Percentiles rank a stretch among this genome's conserved stretches.
phyloP scores from a whole-genome alignment of 1,140 invertebrate genomes.

The Drosophila trapezifrons region DNA sequence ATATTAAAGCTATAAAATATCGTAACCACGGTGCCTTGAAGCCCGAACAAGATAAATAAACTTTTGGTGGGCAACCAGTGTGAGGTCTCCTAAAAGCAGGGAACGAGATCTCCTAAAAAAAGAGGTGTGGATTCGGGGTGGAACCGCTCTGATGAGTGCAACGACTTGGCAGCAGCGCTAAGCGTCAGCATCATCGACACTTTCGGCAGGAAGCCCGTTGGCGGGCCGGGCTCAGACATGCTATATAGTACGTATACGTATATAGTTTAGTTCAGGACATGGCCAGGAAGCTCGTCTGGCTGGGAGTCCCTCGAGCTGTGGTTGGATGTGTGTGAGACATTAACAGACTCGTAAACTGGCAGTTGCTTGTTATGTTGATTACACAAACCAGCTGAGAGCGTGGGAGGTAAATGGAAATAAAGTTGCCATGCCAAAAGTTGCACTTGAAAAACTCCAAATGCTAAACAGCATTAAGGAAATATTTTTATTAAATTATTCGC shows the following conservation, averaged over 20 bases:
- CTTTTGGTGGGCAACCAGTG: slow-evolving; percentile 29
- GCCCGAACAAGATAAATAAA: slow-evolving; percentile 71
- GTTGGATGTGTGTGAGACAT: slow-evolving; percentile 55
- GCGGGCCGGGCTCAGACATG: slow-evolving; percentile 60
- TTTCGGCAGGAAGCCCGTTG: slow-evolving; percentile 73
- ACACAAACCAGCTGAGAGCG: slow-evolving; percentile 54
- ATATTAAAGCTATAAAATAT: not conserved
- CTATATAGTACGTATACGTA: slow-evolving; percentile 15
- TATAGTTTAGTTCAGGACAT: slow-evolving; percentile 44
- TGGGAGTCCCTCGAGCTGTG: slow-evolving; percentile 38
- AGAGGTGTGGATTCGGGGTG: not conserved
- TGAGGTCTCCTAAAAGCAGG: not conserved
- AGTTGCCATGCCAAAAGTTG: slow-evolving; percentile 38
- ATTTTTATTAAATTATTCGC: not conserved
- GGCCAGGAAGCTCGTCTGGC: slow-evolving; percentile 76
- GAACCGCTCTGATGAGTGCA: slow-evolving; percentile 71
- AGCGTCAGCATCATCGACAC: slow-evolving; percentile 67
- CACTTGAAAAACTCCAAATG: slow-evolving; percentile 48
- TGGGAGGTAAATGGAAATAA: slow-evolving; percentile 54
- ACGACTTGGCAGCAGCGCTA: slow-evolving; percentile 66
- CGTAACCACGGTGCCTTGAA: slow-evolving; percentile 16
- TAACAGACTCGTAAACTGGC: slow-evolving; percentile 80
- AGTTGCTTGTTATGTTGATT: slow-evolving; percentile 82
- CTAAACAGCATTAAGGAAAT: not conserved
- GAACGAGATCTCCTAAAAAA: not conserved